Conservation (phyloP, 2,113 vertebrate species). For the Neodon shergylaensis region DNA sequence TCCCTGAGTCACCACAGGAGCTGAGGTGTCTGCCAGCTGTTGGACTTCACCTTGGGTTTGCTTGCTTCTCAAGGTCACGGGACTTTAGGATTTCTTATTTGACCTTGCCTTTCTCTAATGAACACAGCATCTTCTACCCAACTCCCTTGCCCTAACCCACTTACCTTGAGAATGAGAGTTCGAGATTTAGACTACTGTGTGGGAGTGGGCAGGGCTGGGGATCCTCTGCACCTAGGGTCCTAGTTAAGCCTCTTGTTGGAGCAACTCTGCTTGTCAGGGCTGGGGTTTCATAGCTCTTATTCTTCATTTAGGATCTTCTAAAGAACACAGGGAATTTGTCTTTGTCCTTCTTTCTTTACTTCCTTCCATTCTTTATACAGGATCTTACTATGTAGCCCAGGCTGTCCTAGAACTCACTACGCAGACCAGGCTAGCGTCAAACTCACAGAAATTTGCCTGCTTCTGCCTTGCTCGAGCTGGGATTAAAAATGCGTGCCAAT, state of each 20-base stretch:
- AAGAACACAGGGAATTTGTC: background rate
- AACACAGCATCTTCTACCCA: background rate
- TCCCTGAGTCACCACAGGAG: background rate
- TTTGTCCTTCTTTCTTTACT: too few relatives aligned
- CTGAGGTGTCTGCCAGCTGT: background rate
- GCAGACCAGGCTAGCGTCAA: background rate
- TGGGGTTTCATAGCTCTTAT: background rate
- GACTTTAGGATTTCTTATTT: background rate
- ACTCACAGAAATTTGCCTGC: background rate
- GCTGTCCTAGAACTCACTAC: background rate
- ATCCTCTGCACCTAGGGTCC: background rate
- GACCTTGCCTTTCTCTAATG: background rate
- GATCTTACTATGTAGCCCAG: background rate
- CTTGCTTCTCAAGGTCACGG: background rate
- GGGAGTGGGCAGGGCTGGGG: background rate
- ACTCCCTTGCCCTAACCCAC: background rate
- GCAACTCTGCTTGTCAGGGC: background rate
- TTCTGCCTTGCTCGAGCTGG: background rate
- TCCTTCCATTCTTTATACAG: background rate
- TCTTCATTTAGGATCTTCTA: constrained; percentile 12
- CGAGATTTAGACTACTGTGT: background rate
- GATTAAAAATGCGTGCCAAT: background rate
- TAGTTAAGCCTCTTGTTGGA: background rate
- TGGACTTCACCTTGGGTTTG: background rate
- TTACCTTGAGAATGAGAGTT: background rate